Evolutionary conservation across 1,140 invertebrate species (phyloP), one percentile per base, ranked within the genome.

Genomic region (Belonocnema kinseyi): DNA sequence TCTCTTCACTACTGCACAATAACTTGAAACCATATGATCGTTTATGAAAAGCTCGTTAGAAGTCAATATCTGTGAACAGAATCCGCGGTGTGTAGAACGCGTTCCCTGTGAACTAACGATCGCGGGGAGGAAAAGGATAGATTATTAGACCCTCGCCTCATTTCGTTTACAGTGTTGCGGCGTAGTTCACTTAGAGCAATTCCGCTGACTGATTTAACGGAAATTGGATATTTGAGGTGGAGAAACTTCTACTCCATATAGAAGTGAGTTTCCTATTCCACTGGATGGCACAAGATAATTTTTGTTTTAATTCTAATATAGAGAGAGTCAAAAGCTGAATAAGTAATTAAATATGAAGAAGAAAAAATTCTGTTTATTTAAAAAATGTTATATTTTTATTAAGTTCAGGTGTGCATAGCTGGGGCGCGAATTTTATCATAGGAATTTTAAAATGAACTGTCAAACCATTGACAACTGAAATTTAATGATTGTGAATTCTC

Each of bases 61-160:
- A 26, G 26, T 3, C 26, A 26, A 26, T 26, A 26, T 26, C 26
- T 26, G 26, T 26, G 52, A 14, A 14, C 12, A 53, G n/a, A 16
- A 53, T 53, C 52, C 14, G 14, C 52, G 14, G n/a, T 53, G 52
- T 3, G n/a, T 53, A 53, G 10, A 53, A 16, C 11, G 10, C 16
- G 14, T 53, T 53, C 58, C 58, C 33, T 12, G 4, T 16, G 33
- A 61, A 61, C 33, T 61, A 61, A 61, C 58, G 58, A 61, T 61
- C 58, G 58, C 33, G 19, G 58, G 16, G 33, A 26, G 58, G 33
- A n/a, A 61, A 61, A 61, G 17, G 58, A 33, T 61, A 33, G 58
- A 61, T 61, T 61, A 61, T 61, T 61, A 61, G 58, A 61, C 33
- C 58, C 58, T 61, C 58, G 58, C 58, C 58, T 61, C 58, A 61